Evolutionary conservation across 1,140 invertebrate genomes (phyloP), one percentile per base, ranked within the genome.

Genomic region (Neocloeon triangulifer): DNA sequence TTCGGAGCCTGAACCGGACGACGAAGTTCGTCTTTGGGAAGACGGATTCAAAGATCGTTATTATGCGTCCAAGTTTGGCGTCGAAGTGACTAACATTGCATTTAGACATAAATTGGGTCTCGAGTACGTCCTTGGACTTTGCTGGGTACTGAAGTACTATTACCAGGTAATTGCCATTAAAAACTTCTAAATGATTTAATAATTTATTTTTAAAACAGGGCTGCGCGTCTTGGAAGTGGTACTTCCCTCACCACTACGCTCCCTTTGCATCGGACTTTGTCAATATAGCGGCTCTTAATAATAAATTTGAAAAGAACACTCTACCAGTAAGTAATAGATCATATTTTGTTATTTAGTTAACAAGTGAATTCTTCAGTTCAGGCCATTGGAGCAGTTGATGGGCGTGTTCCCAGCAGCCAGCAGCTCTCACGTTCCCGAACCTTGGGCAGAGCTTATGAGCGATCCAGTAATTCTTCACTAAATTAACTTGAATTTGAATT

Each of bases 261-360:
- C 94, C 94, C n/a, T 99, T 99, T 61, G 94, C 95, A 4, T 96
- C 91, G 2, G 94, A 99, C 59, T 98, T 99, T 55, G 64, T 86
- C 15, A 85, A 95, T 47, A 81, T 98, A 22, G 68, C 65, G 30
- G 72, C 78, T 8, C 53, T 92, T 2, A 71, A 75, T 25, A 82
- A 80, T 1, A 63, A 75, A 44, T 98, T 98, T 58, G 77, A 86
- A 45, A 78, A 64, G 47, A 72, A 70, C 26, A 94, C 89, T 0
- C 56, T 72, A 50, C 89, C 89, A 13, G 78, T 82, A 57, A 66
- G 64, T 58, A 30, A 19, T 7, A 1, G 22, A 35, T 32, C 29
- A 18, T 29, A 32, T 33, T 18, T 32, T 9, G 26, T 28, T n/a
- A n/a, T 34, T 29, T 34, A 13, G 19, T 17, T 34, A 30, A 30